These are phyloP conservation scores for Temnopleurus reevesii DNA, from an alignment of 53 echinoderm and acorn worm genomes.

Conservation along the genomic window DNA sequence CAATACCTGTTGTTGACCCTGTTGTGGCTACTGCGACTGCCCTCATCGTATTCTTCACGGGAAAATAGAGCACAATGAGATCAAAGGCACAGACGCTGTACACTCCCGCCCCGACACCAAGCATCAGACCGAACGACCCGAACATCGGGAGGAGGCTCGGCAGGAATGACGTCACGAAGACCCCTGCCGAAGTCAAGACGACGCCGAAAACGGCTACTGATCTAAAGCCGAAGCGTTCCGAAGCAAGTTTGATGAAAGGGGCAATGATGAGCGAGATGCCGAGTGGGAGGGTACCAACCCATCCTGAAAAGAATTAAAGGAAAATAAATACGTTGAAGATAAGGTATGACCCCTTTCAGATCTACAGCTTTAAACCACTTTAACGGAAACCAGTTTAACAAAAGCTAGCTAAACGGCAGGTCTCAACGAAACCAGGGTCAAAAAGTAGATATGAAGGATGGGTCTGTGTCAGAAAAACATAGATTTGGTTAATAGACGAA, in stretches of 20 bases:
- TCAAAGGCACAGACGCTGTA: conserved; percentile 3
- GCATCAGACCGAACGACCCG: neutral
- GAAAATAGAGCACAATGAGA: neutral
- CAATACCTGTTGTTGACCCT: conserved; percentile 11
- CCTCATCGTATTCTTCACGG: conserved; percentile 8
- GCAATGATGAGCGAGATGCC: conserved; percentile 23
- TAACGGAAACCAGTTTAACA: no score
- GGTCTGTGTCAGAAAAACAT: no score
- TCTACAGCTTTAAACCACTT: no score
- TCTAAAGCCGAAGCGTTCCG: conserved; percentile 20
- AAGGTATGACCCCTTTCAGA: no score
- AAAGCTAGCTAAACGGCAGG: no score
- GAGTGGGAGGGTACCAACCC: neutral
- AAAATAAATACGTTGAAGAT: no score
- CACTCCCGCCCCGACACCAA: neutral
- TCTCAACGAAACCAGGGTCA: no score
- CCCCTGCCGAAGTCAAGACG: neutral
- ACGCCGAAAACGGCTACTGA: conserved; percentile 11
- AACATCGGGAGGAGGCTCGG: conserved; percentile 1
- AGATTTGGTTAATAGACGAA: no score
- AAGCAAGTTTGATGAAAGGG: neutral
- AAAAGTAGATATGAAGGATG: no score
- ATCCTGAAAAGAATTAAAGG: neutral
- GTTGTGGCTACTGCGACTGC: neutral
- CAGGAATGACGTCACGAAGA: conserved; percentile 33